Base-by-base conservation (phyloP, 2,888 invertebrate species). In the Euzetes globulus region DNA sequence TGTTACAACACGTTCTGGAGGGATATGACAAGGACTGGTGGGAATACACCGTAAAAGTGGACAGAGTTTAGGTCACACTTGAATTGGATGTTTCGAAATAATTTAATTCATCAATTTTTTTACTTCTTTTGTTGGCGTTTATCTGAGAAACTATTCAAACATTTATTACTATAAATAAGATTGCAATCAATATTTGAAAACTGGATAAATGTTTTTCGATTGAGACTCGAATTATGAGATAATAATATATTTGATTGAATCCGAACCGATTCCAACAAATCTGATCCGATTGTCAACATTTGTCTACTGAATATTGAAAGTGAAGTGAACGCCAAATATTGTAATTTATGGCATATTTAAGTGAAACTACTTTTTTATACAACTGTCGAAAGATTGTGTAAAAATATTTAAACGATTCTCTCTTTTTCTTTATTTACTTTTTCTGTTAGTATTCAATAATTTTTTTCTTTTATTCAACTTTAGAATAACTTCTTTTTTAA, bases 1-100 rank as follows among this genome's bases (percentile, higher is more conserved):
- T 99, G 79, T 86, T 98, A 81, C 94, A 95, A 83, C 98, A 99
- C 84, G 98, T 98, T 72, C 92, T 95, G 83, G 98, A 99, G 86
- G 98, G 98, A 77, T 96, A 97, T 84, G 98, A 98, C 84, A 94
- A 93, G 85, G 96, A 97, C 83, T 91, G 93, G 89, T 76, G 76
- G 76, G 75, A 76, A 72, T 76, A 76, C 45, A 58, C 75, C 47
- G 72, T 75, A n/a, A 72, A 29, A 58, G 29, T 72, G 2, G 72
- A 72, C 41, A 68, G 68, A 41, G 33, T 33, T 41, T 68, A 37
- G 37, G 37, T 27, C 27, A 27, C 15, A 29, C 13, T 22, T 11
- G 1, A 17, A 17, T 19, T 55, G 19, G 5, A 25, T 41, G 41
- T 41, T 11, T 41, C 7, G 11, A 41, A 52, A 9, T 9, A 13